phyloP scores from a whole-genome alignment of 2,113 vertebrate genomes.

The Psilopogon haemacephalus region DNA sequence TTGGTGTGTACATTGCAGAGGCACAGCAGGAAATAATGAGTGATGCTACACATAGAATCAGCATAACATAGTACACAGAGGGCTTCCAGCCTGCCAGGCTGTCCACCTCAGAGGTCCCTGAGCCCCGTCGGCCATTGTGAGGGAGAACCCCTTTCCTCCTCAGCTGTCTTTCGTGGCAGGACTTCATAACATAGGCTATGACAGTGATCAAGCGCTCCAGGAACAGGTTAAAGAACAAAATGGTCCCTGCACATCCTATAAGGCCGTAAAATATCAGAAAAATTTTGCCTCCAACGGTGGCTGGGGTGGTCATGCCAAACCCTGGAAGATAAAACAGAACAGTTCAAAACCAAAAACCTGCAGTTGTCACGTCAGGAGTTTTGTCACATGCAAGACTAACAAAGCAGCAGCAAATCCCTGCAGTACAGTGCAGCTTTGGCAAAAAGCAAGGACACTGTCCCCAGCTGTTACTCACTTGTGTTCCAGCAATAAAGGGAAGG shows the following conservation, averaged over 20 bases:
- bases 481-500: not conserved
- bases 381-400: not conserved
- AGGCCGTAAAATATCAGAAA: constrained; percentile 97
- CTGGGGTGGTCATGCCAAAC: constrained; percentile 96
- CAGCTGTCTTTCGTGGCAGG: constrained; percentile 82
- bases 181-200: constrained; percentile 87
- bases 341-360: constrained; percentile 1
- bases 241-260: constrained; percentile 92
- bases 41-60: constrained; percentile 90
- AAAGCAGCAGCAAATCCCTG: not conserved
- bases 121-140: constrained; percentile 50
- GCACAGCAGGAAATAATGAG: constrained; percentile 91
- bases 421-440: not conserved
- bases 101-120: constrained; percentile 33
- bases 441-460: not conserved
- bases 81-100: constrained; percentile 90
- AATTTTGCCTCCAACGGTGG: constrained; percentile 89
- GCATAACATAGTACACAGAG: constrained; percentile 95
- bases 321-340: constrained; percentile 79
- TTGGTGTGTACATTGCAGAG: constrained; percentile 89
- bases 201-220: constrained; percentile 94
- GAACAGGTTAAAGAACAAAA: constrained; percentile 97
- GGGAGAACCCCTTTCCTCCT: constrained; percentile 78
- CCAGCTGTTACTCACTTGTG: not conserved
- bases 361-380: not conserved